Conservation (phyloP, 92 coral and sea anemone genomes). For the Umimayanthus kanabou region DNA sequence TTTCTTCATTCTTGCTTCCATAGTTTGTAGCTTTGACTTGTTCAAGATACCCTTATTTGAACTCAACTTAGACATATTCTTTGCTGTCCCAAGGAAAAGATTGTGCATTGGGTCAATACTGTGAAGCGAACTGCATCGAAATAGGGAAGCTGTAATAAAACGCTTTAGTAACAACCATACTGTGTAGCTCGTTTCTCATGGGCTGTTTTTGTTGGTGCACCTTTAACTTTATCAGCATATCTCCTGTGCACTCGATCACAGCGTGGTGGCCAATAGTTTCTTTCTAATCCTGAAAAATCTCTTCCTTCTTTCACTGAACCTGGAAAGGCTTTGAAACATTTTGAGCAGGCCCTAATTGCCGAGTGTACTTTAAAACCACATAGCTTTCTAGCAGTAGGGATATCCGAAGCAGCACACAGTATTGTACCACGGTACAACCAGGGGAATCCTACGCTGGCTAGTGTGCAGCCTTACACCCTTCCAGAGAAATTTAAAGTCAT, state of each 20-base stretch:
- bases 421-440: constrained; percentile 33
- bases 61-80: constrained; percentile 52
- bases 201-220: not conserved
- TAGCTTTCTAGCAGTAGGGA: constrained; percentile 50
- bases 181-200: constrained; percentile 10
- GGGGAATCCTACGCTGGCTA: constrained; percentile 40
- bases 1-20: constrained; percentile 32
- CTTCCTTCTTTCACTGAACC: constrained; percentile 44
- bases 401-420: constrained; percentile 58
- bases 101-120: constrained; percentile 26
- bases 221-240: constrained; percentile 17
- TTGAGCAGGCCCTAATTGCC: constrained; percentile 52
- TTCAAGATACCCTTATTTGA: constrained; percentile 19
- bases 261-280: constrained; percentile 40
- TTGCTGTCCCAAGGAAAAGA: constrained; percentile 45
- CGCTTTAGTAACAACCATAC: constrained; percentile 12
- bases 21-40: constrained; percentile 11
- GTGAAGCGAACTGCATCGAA: constrained; percentile 17
- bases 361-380: constrained; percentile 52
- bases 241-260: not conserved
- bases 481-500: constrained; percentile 55
- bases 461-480: constrained; percentile 36
- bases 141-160: constrained; percentile 16
- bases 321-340: constrained; percentile 50
- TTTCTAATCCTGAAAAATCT: constrained; percentile 58